phyloP scores from a whole-genome alignment of 2,888 invertebrate species.

The Hydrotaea diabolus region DNA sequence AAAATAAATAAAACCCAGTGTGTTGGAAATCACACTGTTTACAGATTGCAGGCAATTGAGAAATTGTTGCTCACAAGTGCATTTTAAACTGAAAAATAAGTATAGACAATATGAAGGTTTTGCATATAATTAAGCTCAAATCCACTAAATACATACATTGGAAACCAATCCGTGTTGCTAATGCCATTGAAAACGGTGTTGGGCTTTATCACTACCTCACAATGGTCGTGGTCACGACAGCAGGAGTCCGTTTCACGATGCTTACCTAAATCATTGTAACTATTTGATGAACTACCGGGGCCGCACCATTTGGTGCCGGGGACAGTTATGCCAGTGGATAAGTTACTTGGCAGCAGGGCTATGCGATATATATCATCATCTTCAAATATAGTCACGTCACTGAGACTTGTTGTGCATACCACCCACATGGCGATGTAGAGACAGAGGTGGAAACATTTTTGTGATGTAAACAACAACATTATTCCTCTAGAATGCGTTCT shows the following conservation, averaged over 20 bases:
- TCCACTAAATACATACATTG: slow-evolving; percentile 73
- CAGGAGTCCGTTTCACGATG: slow-evolving; percentile 91
- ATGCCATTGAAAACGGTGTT: slow-evolving; percentile 73
- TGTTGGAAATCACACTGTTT: slow-evolving; percentile 74
- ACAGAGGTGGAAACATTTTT: not conserved
- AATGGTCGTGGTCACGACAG: slow-evolving; percentile 91
- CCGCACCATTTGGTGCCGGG: slow-evolving; percentile 97
- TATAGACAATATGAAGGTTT: not conserved
- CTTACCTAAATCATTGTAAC: slow-evolving; percentile 90
- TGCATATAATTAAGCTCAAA: too few relatives aligned
- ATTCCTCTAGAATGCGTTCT: not conserved
- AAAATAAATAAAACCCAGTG: slow-evolving; percentile 78
- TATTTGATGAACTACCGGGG: slow-evolving; percentile 89
- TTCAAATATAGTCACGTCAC: slow-evolving; percentile 79
- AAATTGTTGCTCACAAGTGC: slow-evolving; percentile 79
- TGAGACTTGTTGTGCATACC: slow-evolving; percentile 65
- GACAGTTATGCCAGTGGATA: slow-evolving; percentile 74
- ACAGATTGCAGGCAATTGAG: slow-evolving; percentile 78
- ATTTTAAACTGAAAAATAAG: slow-evolving; percentile 73
- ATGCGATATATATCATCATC: slow-evolving; percentile 79
- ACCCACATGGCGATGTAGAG: not conserved
- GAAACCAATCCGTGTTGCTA: slow-evolving; percentile 78
- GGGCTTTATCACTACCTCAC: slow-evolving; percentile 77
- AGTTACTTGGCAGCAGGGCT: slow-evolving; percentile 73
- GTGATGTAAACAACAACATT: not conserved